phyloP scores from a whole-genome alignment of 2,797 vertebrate species.

The Perodicticus potto region DNA sequence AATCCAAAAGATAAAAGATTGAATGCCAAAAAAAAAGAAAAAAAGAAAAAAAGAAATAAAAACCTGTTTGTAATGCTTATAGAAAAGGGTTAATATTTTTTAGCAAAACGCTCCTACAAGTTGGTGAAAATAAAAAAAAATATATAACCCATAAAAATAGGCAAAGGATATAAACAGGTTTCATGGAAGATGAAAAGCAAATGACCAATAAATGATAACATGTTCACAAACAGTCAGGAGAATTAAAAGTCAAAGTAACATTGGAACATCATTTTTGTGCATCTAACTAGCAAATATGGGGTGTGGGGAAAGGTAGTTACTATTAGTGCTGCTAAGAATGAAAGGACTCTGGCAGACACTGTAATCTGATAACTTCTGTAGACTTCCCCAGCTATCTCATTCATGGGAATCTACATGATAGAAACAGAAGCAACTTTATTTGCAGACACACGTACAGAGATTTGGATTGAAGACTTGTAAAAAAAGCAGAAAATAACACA shows the following conservation, averaged over 20 bases:
- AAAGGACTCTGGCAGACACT: neutral
- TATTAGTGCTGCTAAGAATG: too few relatives aligned
- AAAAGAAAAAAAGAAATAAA: neutral
- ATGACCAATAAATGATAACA: neutral
- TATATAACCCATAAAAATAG: neutral
- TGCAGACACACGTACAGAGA: neutral
- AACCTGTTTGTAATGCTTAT: neutral
- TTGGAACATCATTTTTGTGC: neutral
- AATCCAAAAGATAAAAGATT: conserved; percentile 29
- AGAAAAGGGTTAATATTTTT: neutral
- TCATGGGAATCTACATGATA: neutral
- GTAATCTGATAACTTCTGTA: neutral
- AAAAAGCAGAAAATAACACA: neutral
- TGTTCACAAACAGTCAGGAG: neutral
- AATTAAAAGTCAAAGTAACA: conserved; percentile 1
- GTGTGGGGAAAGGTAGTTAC: neutral
- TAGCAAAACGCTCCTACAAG: neutral
- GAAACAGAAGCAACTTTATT: neutral
- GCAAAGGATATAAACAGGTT: neutral
- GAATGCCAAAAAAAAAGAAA: neutral
- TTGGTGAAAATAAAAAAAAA: neutral
- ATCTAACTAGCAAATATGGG: neutral
- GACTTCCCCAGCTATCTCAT: neutral
- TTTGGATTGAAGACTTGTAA: neutral
- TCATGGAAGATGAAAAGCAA: neutral